Base-by-base conservation (phyloP, 2,797 vertebrate genomes). In the Neoniphon sammara region DNA sequence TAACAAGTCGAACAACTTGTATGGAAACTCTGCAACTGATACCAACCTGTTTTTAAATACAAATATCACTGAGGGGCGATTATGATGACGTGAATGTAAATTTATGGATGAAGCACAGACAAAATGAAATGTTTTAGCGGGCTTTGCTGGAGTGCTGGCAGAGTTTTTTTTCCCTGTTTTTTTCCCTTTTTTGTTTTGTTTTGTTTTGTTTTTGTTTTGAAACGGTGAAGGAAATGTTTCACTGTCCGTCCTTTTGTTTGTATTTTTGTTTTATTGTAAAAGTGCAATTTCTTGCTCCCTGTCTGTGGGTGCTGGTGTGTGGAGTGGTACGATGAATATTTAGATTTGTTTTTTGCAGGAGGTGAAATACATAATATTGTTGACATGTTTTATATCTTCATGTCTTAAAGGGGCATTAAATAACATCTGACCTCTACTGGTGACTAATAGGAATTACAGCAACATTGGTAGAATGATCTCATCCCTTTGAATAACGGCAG, bases 11-110 rank as follows among this genome's bases (percentile, higher is more conserved):
- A n/a, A n/a, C n/a, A n/a, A n/a, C n/a, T n/a, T n/a, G n/a, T n/a
- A n/a, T n/a, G n/a, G n/a, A n/a, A n/a, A n/a, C n/a, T n/a, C n/a
- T n/a, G n/a, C n/a, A 52, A 47, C 3, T 9, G 11, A 53, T 34
- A 58, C 18, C 36, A 2, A 50, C 25, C 55, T 53, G 61, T 14
- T 56, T 80, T 54, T 20, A 62, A 47, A n/a, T 15, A 49, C 9
- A 49, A 31, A 20, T 27, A 27, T 27, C 25, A 27, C 65, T 10
- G 20, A 36, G 30, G 31, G 20, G 12, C 20, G 7, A 27, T 42
- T 15, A 44, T 18, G 52, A 77, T 69, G 50, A 80, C 2, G 8
- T 83, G 79, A 87, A 78, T 84, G 76, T 85, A 71, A 53, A 75
- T 59, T 3, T 67, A 10, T 47, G 36, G 50, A 53, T 77, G 21